Evolutionary conservation across 2,797 vertebrate species (phyloP).

Genomic region (Poecilia wingei): DNA sequence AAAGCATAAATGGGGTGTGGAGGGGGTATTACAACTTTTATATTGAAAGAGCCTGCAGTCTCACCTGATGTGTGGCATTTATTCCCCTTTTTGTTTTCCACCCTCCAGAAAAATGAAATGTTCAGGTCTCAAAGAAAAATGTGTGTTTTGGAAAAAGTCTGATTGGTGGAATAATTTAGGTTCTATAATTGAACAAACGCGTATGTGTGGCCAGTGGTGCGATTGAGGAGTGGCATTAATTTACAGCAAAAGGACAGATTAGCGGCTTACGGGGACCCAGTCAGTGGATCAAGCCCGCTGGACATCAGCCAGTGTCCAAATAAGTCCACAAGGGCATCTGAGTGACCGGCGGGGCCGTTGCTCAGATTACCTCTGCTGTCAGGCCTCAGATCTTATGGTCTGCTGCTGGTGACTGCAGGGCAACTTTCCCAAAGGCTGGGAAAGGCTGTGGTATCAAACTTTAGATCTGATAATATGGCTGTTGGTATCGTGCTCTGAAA

Average conservation of each 20-base stretch:
- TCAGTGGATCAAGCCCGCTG: constrained; percentile 67
- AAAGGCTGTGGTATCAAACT: not conserved
- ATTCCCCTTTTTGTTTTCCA: not conserved
- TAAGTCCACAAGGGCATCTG: constrained; percentile 77
- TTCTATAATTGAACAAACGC: not conserved
- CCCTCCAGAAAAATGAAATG: not conserved
- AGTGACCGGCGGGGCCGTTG: constrained; percentile 66
- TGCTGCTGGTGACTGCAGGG: constrained; percentile 1
- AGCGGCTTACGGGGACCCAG: constrained; percentile 55
- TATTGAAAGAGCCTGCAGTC: not conserved
- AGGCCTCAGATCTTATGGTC: not conserved
- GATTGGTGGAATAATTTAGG: not conserved
- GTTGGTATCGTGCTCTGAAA: not conserved
- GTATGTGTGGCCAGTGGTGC: constrained; percentile 11
- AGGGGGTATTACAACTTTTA: too few relatives aligned
- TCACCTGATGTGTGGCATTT: not conserved
- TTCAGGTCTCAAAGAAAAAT: not conserved
- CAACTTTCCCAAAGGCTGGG: not conserved
- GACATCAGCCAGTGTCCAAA: constrained; percentile 76
- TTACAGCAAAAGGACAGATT: constrained; percentile 71
- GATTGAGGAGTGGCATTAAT: constrained; percentile 58
- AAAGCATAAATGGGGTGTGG: not conserved
- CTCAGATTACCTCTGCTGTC: constrained; percentile 37
- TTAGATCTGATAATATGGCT: not conserved
- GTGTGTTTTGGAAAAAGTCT: constrained; percentile 1